These are phyloP conservation scores for Pangasius macronema DNA, from an alignment of 2,797 vertebrate species.

Conservation along the genomic window DNA sequence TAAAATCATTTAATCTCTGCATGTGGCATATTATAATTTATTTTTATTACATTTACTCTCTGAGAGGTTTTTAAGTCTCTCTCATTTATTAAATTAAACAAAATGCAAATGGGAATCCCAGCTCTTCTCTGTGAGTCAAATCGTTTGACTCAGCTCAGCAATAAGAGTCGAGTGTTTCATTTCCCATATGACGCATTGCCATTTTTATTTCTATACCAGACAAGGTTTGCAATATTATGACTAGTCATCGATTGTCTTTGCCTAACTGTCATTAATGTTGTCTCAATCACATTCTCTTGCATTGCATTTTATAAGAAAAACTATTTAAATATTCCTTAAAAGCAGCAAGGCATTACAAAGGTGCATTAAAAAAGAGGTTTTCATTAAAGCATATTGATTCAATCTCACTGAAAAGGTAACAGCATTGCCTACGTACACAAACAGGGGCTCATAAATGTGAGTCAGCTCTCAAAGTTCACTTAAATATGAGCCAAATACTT, in stretches of 20 bases:
- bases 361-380: not conserved
- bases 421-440: not conserved
- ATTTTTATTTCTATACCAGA: not conserved
- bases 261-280: not conserved
- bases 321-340: not conserved
- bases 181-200: not conserved
- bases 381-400: not conserved
- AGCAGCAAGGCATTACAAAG: not conserved
- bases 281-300: not conserved
- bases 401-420: not conserved
- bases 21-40: not conserved
- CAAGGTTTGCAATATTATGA: not conserved
- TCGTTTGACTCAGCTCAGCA: constrained; percentile 1
- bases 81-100: constrained; percentile 7
- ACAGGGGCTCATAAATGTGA: not conserved
- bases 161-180: not conserved
- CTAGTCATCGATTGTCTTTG: not conserved
- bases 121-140: not conserved
- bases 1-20: constrained; percentile 7
- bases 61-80: not conserved
- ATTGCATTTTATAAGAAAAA: not conserved
- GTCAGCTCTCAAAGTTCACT: not conserved
- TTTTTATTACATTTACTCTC: not conserved
- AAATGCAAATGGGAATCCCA: not conserved
- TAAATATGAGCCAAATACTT: not conserved